Evolutionary conservation across 1,140 invertebrate species (phyloP).

Genomic region (Drosophila grimshawi): DNA sequence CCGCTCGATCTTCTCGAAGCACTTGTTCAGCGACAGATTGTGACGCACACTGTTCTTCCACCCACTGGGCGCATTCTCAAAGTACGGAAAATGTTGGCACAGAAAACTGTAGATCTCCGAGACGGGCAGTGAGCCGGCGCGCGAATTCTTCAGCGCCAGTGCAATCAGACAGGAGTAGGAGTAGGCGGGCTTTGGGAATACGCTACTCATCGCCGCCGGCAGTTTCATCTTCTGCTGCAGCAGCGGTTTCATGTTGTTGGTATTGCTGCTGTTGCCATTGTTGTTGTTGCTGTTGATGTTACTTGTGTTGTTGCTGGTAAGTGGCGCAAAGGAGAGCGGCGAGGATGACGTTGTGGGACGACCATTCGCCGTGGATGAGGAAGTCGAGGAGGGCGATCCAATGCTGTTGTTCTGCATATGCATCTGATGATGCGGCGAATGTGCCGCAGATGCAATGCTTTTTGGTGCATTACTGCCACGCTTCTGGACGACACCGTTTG

Average conservation of each 20-base stretch:
- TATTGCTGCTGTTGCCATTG: conserved; percentile 14
- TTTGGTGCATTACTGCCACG: conserved; percentile 71
- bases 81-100: conserved; percentile 99
- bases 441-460: conserved; percentile 73
- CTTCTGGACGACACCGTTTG: conserved; percentile 55
- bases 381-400: conserved; percentile 54
- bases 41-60: conserved; percentile 99
- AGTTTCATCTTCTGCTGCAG: conserved; percentile 85
- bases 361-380: conserved; percentile 21
- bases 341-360: conserved; percentile 32
- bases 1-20: conserved; percentile 99
- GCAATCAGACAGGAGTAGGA: conserved; percentile 99
- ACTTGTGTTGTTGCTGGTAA: conserved; percentile 31
- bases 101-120: conserved; percentile 99
- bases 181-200: conserved; percentile 98
- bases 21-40: conserved; percentile 98
- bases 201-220: conserved; percentile 86
- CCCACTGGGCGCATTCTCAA: conserved; percentile 97
- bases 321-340: conserved; percentile 46
- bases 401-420: conserved; percentile 41
- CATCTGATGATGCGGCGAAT: conserved; percentile 70
- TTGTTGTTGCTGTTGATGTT: conserved; percentile 34
- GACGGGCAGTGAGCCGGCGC: conserved; percentile 96
- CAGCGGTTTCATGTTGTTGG: conserved; percentile 79
- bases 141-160: conserved; percentile 98